Evolutionary conservation across 92 coral and sea anemone genomes (phyloP).

Genomic region (Virgularia gustaviana): DNA sequence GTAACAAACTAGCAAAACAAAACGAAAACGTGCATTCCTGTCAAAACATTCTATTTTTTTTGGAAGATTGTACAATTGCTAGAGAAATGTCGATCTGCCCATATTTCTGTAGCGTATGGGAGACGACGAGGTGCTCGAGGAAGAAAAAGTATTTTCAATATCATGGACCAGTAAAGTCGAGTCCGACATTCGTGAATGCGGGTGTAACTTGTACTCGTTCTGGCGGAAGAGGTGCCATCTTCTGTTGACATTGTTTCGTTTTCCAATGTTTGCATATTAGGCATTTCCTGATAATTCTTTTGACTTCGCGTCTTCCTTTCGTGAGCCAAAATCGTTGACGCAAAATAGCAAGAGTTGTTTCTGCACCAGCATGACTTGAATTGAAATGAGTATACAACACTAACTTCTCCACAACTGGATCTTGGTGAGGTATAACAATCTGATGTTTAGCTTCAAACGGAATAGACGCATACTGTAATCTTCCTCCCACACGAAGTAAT

Average conservation of each 20-base stretch:
- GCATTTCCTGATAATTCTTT: constrained; percentile 26
- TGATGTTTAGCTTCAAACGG: constrained; percentile 37
- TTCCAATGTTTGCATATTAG: constrained; percentile 29
- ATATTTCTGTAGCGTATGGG: no score
- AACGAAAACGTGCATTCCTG: no score
- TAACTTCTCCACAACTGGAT: constrained; percentile 29
- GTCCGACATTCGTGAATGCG: constrained; percentile 35
- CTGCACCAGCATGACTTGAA: constrained; percentile 49
- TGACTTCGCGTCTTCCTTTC: constrained; percentile 43
- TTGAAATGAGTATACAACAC: constrained; percentile 20
- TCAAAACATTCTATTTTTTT: no score
- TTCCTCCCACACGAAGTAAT: constrained; percentile 45
- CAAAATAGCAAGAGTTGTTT: constrained; percentile 22
- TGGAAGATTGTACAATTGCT: no score
- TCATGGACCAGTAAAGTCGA: constrained; percentile 40
- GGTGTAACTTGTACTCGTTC: constrained; percentile 44
- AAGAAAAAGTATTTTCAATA: no score
- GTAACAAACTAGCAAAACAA: no score
- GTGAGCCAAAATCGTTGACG: constrained; percentile 39
- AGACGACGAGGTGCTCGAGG: no score
- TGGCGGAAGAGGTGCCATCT: constrained; percentile 43
- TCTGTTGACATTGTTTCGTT: constrained; percentile 21
- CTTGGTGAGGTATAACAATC: constrained; percentile 32
- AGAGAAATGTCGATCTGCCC: no score
- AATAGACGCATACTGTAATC: constrained; percentile 46